These are phyloP conservation scores for Drosophila pandora DNA, from an alignment of 1,140 invertebrate species.

Conservation along the genomic window DNA sequence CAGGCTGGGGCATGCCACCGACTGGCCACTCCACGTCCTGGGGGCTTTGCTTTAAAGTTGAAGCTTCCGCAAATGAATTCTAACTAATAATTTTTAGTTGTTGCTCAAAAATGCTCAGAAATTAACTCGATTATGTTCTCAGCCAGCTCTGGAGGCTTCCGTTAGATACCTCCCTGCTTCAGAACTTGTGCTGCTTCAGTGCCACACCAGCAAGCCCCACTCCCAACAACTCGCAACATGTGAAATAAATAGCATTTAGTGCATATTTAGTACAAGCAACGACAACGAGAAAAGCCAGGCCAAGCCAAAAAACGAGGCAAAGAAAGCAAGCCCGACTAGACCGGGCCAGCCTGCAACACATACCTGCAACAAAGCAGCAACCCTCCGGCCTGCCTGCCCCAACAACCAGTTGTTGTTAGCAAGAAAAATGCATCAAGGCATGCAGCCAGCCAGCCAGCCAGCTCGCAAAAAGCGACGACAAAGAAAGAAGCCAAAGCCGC, in stretches of 20 bases:
- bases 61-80: background rate
- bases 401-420: constrained; percentile 59
- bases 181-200: constrained; percentile 30
- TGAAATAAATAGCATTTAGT: constrained; percentile 76
- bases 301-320: constrained; percentile 57
- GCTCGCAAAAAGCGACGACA: constrained; percentile 32
- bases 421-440: constrained; percentile 81
- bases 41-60: background rate
- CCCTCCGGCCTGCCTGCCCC: background rate
- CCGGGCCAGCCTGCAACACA: constrained; percentile 34
- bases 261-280: constrained; percentile 71
- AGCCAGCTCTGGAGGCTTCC: constrained; percentile 14
- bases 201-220: constrained; percentile 7
- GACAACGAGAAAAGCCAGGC: constrained; percentile 60
- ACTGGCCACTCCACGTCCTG: background rate
- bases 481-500: constrained; percentile 67
- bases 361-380: constrained; percentile 27
- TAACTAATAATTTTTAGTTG: no score
- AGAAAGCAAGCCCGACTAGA: constrained; percentile 44
- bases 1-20: background rate
- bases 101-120: no score
- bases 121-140: background rate
- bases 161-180: constrained; percentile 10
- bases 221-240: background rate
- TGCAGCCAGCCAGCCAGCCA: constrained; percentile 40